Evolutionary conservation across 2,888 invertebrate genomes (phyloP), one percentile per base, ranked within the genome.

Genomic region (Pristionchus japonicus): DNA sequence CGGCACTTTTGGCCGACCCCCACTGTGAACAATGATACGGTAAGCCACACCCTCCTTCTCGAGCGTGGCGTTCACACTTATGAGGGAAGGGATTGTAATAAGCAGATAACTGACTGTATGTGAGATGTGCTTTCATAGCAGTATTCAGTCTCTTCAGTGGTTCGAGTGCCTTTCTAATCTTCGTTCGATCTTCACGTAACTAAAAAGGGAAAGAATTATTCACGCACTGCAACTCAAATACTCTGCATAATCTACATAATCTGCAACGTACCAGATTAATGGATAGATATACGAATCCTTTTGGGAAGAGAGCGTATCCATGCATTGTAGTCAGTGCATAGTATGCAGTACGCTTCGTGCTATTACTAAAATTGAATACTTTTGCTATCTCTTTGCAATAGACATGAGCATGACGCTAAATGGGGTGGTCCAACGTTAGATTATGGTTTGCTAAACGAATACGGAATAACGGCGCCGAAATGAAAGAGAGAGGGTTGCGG

Each of bases 231-330:
- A 40, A 23, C 37, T 2, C 13, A 11, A 23, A 82, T 0, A 27
- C 6, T 47, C 3, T 13, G 17, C 7, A 34, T 11, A 27, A n/a
- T n/a, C n/a, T n/a, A n/a, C n/a, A n/a, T n/a, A n/a, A n/a, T n/a
- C n/a, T n/a, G n/a, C n/a, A 23, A 49, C 13, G 2, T 37, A 84
- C 84, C 57, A 84, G 23, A 40, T 84, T 84, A 34, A 84, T 57
- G 23, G 20, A 61, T 27, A 84, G 61, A 84, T 84, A 84, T 2
- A 84, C 37, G 61, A 84, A 84, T 61, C 84, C 84, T n/a, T 37
- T 47, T 34, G 84, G 84, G n/a, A 84, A 61, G 40, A 84, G 31
- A 37, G 61, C 84, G n/a, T 43, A 61, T 57, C 61, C 84, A 84
- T 84, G 34, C 15, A 84, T 27, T 40, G 61, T 61, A 43, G 84